Base-by-base conservation (phyloP, 2,113 vertebrate species). In the Paradisaea rubra region DNA sequence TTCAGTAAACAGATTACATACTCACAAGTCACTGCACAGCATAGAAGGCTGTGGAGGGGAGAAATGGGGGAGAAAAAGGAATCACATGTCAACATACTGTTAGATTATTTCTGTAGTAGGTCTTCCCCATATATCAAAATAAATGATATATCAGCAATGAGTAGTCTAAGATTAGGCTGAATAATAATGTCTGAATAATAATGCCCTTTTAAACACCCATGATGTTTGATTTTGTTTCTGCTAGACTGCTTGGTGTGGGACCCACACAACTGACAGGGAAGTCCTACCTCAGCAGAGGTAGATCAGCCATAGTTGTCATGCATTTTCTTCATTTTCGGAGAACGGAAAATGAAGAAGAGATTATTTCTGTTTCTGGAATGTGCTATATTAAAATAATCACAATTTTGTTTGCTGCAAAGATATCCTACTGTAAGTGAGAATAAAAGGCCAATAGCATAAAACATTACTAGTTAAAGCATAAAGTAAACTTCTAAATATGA, bases 1-100 rank as follows among this genome's bases (percentile, higher is more conserved):
- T 94, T 50, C 54, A 86, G 91, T 91, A 95, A 97, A 94, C 74
- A 97, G 89, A 97, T 96, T 97, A 91, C 95, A 96, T 81, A 95
- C 65, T 95, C 94, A 95, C 92, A 96, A 95, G 83, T 69, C 93
- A 95, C 66, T 74, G 72, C 57, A 93, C 92, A 88, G 22, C 54
- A 88, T 33, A 91, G 93, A 96, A 97, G 86, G 92, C 74, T 37
- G 37, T 37, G 37, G 37, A 37, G 37, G 37, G 37, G 37, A 9
- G 37, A 37, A 79, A 89, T 11, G 15, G 70, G 24, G 57, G 45
- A 94, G 72, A 87, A 86, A 64, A 93, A 70, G 18, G 70, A 78
- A 94, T 86, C 45, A 50, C 68, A 96, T 4, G 13, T 87, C 91
- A 96, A 93, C 81, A 89, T 92, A 89, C 81, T 97, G 71, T 91